phyloP scores from a whole-genome alignment of 2,888 invertebrate genomes.

The Pheosia gnoma region DNA sequence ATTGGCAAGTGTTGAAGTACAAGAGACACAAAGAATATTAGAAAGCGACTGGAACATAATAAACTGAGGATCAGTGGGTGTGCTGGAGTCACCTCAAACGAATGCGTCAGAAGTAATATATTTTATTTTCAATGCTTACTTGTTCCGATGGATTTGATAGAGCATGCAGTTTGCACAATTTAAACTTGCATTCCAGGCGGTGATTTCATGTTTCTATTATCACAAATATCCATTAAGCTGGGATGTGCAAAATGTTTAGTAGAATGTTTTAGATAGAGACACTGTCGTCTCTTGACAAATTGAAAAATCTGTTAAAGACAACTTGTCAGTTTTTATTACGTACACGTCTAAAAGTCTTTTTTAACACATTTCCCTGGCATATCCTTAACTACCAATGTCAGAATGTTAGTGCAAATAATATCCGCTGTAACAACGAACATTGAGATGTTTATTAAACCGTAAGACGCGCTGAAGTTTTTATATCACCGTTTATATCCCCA shows the following conservation, averaged over 20 bases:
- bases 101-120: background rate
- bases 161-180: background rate
- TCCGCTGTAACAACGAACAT: background rate
- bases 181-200: background rate
- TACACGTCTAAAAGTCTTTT: too few relatives aligned
- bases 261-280: too few relatives aligned
- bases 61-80: background rate
- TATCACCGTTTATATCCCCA: conserved; percentile 3
- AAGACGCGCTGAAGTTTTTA: background rate
- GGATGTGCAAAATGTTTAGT: too few relatives aligned
- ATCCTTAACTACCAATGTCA: background rate
- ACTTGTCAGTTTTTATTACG: too few relatives aligned
- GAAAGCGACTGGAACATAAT: conserved; percentile 1
- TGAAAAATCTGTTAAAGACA: too few relatives aligned
- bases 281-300: too few relatives aligned
- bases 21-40: background rate
- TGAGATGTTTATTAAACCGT: conserved; percentile 1
- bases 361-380: too few relatives aligned
- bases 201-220: background rate
- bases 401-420: background rate
- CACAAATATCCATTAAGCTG: too few relatives aligned
- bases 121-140: background rate
- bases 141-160: background rate
- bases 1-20: background rate
- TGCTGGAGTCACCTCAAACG: background rate